Conservation (phyloP, 1,140 invertebrate genomes). For the Drosophila takahashii region DNA sequence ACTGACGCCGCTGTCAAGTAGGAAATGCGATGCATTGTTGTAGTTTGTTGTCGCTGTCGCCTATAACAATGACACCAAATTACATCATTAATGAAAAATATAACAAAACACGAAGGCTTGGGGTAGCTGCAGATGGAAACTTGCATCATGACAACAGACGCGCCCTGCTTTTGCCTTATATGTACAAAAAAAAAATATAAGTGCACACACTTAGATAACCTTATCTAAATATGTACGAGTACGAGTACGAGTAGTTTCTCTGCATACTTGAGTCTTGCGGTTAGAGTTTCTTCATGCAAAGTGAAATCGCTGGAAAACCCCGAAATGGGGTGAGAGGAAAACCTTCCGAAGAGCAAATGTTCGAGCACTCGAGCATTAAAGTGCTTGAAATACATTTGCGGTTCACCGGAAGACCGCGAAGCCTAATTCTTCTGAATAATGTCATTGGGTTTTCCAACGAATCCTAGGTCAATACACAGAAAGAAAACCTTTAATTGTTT, state of each 20-base stretch:
- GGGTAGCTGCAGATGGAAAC: constrained; percentile 12
- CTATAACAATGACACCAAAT: constrained; percentile 66
- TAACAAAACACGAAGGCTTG: constrained; percentile 20
- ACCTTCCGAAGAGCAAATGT: constrained; percentile 2
- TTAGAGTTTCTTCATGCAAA: constrained; percentile 23
- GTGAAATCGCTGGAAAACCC: constrained; percentile 32
- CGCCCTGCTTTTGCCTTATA: constrained; percentile 27
- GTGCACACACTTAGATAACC: constrained; percentile 13
- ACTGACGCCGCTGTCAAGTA: constrained; percentile 56
- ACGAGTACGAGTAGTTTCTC: neutral
- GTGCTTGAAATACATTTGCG: constrained; percentile 23
- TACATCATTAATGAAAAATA: constrained; percentile 73
- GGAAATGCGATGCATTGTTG: constrained; percentile 60
- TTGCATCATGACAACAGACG: constrained; percentile 33
- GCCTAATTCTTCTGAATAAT: neutral
- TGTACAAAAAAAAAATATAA: neutral
- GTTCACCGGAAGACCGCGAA: constrained; percentile 16
- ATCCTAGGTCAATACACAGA: neutral
- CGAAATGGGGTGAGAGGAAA: constrained; percentile 5
- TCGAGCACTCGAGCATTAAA: constrained; percentile 24
- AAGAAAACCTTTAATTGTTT: neutral
- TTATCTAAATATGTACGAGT: constrained; percentile 10
- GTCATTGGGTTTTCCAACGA: neutral
- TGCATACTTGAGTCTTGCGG: constrained; percentile 30
- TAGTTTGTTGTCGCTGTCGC: constrained; percentile 38